A percentile compares a stretch with the other conserved stretches of the same genome.
Evolutionary conservation across 2,797 vertebrate genomes (phyloP).

Genomic region (Amblyopsis hoosieri): DNA sequence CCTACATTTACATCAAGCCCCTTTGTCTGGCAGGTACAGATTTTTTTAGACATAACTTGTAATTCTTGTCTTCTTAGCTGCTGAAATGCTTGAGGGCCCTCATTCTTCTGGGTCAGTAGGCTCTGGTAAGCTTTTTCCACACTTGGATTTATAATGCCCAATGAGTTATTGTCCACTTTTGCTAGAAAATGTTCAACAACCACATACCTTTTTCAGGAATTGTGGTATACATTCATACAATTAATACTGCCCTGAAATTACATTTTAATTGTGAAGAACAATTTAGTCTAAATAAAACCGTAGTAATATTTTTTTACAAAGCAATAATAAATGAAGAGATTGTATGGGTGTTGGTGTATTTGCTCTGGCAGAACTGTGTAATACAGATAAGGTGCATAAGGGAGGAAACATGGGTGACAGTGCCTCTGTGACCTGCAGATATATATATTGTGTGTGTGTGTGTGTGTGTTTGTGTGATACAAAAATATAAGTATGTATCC

Average conservation of each 20-base stretch:
- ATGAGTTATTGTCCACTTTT: background rate
- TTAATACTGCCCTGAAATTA: slow-evolving; percentile 8
- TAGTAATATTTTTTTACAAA: background rate
- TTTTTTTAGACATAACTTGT: slow-evolving; percentile 28
- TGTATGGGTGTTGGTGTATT: slow-evolving; percentile 47
- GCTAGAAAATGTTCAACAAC: background rate
- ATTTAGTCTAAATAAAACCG: slow-evolving; percentile 10
- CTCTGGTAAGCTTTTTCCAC: slow-evolving; percentile 72
- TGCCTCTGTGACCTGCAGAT: slow-evolving; percentile 11
- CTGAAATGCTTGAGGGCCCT: slow-evolving; percentile 72
- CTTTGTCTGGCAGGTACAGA: background rate
- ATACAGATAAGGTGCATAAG: slow-evolving; percentile 50
- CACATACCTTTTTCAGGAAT: background rate
- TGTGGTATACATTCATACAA: background rate
- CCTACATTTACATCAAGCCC: background rate
- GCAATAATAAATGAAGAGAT: slow-evolving; percentile 5
- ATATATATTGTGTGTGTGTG: background rate
- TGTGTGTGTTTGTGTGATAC: no score
- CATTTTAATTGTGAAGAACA: background rate
- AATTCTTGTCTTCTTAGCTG: slow-evolving; percentile 56
- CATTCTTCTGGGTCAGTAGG: slow-evolving; percentile 72
- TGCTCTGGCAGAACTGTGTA: slow-evolving; percentile 33
- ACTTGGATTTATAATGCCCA: slow-evolving; percentile 21
- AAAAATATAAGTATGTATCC: no score
- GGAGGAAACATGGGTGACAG: background rate